Evolutionary conservation across 2,113 vertebrate genomes (phyloP).

Genomic region (Eolophus roseicapilla): DNA sequence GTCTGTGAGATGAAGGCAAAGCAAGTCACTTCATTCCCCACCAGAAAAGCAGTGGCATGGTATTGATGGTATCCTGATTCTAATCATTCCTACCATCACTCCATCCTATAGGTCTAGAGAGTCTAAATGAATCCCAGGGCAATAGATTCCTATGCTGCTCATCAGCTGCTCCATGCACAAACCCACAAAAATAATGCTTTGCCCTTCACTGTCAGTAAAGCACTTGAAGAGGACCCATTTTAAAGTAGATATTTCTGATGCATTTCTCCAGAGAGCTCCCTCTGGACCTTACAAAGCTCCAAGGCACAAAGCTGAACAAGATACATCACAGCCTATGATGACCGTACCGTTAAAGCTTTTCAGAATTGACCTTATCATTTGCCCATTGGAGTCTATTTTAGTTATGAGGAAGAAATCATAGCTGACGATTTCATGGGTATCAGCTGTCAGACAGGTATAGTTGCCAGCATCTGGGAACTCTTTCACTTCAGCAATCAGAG

Average conservation of each 20-base stretch:
- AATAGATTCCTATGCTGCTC: background rate
- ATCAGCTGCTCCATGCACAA: background rate
- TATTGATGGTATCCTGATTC: background rate
- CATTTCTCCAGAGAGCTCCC: background rate
- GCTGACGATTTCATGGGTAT: background rate
- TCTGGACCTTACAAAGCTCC: background rate
- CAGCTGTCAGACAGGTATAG: slow-evolving; percentile 65
- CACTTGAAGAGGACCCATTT: background rate
- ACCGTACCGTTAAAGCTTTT: background rate
- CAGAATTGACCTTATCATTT: slow-evolving; percentile 32
- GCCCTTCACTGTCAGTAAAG: background rate
- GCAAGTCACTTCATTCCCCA: background rate
- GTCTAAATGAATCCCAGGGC: background rate
- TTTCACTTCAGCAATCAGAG: slow-evolving; percentile 57
- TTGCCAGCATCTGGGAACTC: slow-evolving; percentile 69
- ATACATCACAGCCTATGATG: no score
- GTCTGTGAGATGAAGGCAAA: background rate
- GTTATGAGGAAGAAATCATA: slow-evolving; percentile 61
- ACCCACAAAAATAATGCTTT: background rate
- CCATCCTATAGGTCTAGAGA: background rate
- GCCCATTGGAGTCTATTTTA: slow-evolving; percentile 37
- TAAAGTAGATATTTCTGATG: background rate
- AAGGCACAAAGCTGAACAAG: background rate
- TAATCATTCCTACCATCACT: background rate
- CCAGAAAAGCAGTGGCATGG: background rate